Conservation (phyloP, 2,113 vertebrate species). For the Silurus glanis region DNA sequence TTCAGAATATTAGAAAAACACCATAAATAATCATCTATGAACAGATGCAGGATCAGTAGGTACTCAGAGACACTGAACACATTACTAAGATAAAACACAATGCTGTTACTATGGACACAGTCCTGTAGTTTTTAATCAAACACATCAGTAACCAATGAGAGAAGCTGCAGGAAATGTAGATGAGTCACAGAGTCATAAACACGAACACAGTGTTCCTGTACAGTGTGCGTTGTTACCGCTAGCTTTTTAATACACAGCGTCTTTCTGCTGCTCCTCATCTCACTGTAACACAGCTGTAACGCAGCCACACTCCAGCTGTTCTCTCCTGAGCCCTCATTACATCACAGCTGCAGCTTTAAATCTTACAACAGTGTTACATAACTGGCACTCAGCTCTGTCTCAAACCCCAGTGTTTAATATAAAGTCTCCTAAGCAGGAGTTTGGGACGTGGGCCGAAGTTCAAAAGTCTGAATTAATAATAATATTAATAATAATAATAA, state of each 20-base stretch:
- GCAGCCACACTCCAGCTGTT: neutral
- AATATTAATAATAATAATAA: no score
- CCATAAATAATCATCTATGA: conserved; percentile 26
- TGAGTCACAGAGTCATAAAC: neutral
- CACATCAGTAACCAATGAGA: neutral
- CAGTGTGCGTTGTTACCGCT: neutral
- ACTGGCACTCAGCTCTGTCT: neutral
- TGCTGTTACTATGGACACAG: neutral
- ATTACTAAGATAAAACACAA: neutral
- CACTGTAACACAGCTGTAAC: neutral
- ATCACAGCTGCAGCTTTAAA: neutral
- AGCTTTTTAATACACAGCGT: neutral
- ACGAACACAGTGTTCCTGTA: neutral
- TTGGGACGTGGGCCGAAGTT: neutral
- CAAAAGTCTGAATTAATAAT: neutral
- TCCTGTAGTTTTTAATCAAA: neutral
- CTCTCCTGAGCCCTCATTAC: neutral
- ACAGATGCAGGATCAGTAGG: neutral
- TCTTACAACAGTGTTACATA: neutral
- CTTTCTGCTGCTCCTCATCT: neutral
- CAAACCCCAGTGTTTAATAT: neutral
- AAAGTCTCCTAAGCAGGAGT: neutral
- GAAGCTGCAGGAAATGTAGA: neutral
- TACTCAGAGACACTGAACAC: neutral
- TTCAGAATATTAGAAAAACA: neutral